Conservation (phyloP, 2,113 vertebrate genomes). For the Rhipidura dahli region DNA sequence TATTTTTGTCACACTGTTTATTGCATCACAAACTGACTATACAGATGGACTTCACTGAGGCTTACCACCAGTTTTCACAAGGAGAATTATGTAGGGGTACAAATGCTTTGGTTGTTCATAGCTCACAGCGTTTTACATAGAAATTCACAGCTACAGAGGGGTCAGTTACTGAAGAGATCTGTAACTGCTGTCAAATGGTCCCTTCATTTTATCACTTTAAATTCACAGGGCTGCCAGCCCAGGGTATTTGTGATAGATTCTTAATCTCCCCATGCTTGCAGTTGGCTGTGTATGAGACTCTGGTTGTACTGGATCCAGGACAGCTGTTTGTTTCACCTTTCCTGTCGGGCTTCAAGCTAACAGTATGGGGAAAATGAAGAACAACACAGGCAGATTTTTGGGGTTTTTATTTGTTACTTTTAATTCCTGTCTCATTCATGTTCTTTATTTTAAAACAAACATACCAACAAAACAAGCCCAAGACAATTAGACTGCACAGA, state of each 20-base stretch:
- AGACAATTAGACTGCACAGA: not conserved
- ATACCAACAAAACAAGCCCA: not conserved
- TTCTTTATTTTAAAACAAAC: constrained; percentile 4
- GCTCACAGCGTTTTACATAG: not conserved
- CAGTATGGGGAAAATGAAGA: not conserved
- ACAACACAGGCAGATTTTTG: not conserved
- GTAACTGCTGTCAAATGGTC: not conserved
- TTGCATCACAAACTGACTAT: not conserved
- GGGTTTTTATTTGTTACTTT: not conserved
- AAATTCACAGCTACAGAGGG: not conserved
- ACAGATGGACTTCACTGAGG: not conserved
- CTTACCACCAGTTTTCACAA: not conserved
- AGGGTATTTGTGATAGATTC: not conserved
- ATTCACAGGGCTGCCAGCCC: not conserved
- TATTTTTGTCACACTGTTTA: not conserved
- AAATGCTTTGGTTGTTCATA: not conserved
- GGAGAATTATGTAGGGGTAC: not conserved
- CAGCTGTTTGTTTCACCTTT: constrained; percentile 8
- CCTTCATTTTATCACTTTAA: not conserved
- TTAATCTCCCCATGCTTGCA: not conserved
- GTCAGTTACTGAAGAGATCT: not conserved
- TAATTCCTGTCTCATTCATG: not conserved
- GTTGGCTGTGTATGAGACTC: not conserved
- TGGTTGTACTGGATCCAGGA: not conserved
- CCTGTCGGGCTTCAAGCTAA: not conserved